These are phyloP conservation scores for Paramisgurnus dabryanus DNA, from an alignment of 2,113 vertebrate genomes.

Conservation along the genomic window DNA sequence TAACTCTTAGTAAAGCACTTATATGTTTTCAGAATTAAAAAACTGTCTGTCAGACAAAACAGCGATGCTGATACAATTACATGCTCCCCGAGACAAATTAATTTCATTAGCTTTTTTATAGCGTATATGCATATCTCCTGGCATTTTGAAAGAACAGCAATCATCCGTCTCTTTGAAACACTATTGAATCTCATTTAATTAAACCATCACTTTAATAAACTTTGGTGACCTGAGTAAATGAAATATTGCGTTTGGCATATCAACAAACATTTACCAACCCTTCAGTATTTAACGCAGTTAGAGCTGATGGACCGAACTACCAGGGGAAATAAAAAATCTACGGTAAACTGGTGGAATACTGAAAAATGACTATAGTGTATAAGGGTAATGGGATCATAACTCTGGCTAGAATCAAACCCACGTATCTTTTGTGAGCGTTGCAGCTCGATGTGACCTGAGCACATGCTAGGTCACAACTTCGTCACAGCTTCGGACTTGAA, in stretches of 20 bases:
- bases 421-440: background rate
- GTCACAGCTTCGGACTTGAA: background rate
- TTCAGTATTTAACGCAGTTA: background rate
- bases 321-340: background rate
- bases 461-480: background rate
- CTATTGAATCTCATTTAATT: conserved; percentile 33
- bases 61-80: background rate
- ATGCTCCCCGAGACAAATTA: background rate
- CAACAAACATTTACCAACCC: background rate
- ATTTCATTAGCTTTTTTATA: conserved; percentile 20
- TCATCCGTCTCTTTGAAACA: conserved; percentile 7
- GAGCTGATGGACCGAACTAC: background rate
- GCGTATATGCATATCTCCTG: conserved; percentile 4
- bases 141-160: conserved; percentile 22
- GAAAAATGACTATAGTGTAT: no score
- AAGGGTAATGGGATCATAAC: no score
- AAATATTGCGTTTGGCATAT: background rate
- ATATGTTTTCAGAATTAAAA: background rate
- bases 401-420: background rate
- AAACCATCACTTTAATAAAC: background rate
- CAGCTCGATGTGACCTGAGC: background rate
- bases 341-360: no score
- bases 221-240: conserved; percentile 14
- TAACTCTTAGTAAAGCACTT: background rate
- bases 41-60: background rate